Evolutionary conservation across 1,140 invertebrate genomes (phyloP).

Genomic region (Macrotrachela quadricornifera): DNA sequence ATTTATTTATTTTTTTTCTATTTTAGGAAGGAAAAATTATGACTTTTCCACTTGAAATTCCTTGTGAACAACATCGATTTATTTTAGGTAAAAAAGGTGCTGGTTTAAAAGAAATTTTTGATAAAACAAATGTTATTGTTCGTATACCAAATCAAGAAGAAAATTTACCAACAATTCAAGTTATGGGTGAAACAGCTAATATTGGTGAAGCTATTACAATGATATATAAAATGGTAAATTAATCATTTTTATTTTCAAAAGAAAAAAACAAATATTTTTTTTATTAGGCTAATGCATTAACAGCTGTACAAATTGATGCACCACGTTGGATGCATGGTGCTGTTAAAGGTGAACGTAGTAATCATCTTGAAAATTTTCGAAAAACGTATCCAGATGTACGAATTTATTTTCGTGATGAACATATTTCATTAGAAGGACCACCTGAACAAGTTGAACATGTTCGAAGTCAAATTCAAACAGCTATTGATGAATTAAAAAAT

Average conservation of each 20-base stretch:
- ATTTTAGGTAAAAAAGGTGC: constrained; percentile 66
- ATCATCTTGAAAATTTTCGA: constrained; percentile 64
- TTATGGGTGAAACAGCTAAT: constrained; percentile 51
- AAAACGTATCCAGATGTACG: constrained; percentile 2
- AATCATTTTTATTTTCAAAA: no score
- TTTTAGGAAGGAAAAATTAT: not conserved
- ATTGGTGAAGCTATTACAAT: constrained; percentile 38
- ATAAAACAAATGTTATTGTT: constrained; percentile 71
- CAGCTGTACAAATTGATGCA: constrained; percentile 59
- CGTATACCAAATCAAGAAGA: constrained; percentile 78
- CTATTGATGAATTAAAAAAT: no score
- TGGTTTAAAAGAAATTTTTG: constrained; percentile 72
- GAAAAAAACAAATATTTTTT: no score
- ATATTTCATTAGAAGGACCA: constrained; percentile 82
- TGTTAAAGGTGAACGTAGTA: constrained; percentile 78
- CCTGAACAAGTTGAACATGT: constrained; percentile 76
- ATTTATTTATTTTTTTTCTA: constrained; percentile 32
- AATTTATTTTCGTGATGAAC: constrained; percentile 41
- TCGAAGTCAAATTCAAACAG: constrained; percentile 19
- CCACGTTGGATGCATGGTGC: constrained; percentile 90
- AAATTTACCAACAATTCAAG: constrained; percentile 65
- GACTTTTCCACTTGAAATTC: constrained; percentile 55
- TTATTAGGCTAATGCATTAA: constrained; percentile 30
- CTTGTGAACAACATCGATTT: constrained; percentile 84
- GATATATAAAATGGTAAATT: no score